A percentile compares a stretch with the other conserved stretches of the same genome.
phyloP scores from a whole-genome alignment of 37 sponge, comb jelly and placozoan genomes.

The Axinella damicornis region DNA sequence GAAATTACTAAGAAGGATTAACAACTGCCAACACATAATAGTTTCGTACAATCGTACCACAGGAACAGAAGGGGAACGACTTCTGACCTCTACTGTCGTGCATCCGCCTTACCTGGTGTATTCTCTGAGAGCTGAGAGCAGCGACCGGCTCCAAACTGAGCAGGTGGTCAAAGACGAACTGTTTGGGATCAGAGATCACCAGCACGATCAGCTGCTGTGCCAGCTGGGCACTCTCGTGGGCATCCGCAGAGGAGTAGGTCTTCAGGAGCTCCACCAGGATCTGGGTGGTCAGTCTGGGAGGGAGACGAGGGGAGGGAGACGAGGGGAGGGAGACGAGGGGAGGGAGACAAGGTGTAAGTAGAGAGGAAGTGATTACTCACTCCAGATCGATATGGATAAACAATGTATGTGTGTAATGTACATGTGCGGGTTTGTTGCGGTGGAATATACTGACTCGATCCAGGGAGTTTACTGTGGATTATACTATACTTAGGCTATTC shows the following conservation, averaged over 20 bases:
- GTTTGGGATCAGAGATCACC: constrained; percentile 38
- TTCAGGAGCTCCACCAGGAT: constrained; percentile 34
- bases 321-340: neutral
- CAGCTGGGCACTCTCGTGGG: neutral
- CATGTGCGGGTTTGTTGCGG: too few relatives aligned
- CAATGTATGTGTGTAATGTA: too few relatives aligned
- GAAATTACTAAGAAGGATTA: constrained; percentile 8
- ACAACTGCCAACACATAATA: neutral
- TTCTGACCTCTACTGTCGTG: neutral
- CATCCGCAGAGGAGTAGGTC: constrained; percentile 25
- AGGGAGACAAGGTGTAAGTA: neutral
- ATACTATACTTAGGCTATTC: too few relatives aligned
- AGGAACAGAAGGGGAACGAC: neutral
- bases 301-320: neutral
- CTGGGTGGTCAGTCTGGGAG: constrained; percentile 22
- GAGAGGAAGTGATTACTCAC: neutral
- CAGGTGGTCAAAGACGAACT: constrained; percentile 51
- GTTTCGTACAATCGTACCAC: neutral
- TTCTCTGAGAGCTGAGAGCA: constrained; percentile 37
- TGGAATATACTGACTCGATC: too few relatives aligned
- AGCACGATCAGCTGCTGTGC: constrained; percentile 42
- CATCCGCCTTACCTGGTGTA: constrained; percentile 36
- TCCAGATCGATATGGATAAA: too few relatives aligned
- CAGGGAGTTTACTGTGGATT: too few relatives aligned
- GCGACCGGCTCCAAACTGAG: constrained; percentile 28